A percentile compares a stretch with the other conserved stretches of the same genome.
Conservation (phyloP, 1,140 invertebrate genomes). For the Anastrepha ludens region DNA sequence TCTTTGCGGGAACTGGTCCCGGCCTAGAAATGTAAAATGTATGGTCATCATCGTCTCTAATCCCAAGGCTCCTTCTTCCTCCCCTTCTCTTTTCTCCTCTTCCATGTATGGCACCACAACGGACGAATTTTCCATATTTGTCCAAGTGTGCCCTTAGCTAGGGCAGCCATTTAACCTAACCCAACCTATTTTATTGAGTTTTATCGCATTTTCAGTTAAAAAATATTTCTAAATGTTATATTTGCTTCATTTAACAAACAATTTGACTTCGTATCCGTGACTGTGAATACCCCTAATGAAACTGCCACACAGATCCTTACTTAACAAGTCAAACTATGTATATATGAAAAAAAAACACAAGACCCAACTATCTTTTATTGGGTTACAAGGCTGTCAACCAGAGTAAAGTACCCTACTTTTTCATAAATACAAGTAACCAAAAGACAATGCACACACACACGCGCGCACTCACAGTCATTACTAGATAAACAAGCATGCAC, state of each 20-base stretch:
- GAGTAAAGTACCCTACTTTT: background rate
- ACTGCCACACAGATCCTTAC: background rate
- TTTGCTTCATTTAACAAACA: background rate
- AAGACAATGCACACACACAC: background rate
- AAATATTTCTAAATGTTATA: background rate
- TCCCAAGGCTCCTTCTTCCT: no score
- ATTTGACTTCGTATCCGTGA: background rate
- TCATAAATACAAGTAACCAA: background rate
- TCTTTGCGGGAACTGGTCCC: no score
- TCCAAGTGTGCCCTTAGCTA: no score
- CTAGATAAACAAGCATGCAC: background rate
- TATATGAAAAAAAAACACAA: background rate
- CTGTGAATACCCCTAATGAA: background rate
- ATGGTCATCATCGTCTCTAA: no score
- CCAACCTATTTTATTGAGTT: no score
- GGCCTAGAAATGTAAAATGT: no score
- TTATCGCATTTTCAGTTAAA: no score
- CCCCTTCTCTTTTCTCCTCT: no score
- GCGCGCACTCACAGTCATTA: background rate
- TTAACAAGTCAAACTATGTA: background rate
- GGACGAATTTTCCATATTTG: no score
- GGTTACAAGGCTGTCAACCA: constrained; percentile 19
- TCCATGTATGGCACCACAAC: no score
- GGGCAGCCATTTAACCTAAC: no score
- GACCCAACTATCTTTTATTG: background rate